phyloP scores from a whole-genome alignment of 2,797 vertebrate genomes.

The Kryptopterus vitreolus region DNA sequence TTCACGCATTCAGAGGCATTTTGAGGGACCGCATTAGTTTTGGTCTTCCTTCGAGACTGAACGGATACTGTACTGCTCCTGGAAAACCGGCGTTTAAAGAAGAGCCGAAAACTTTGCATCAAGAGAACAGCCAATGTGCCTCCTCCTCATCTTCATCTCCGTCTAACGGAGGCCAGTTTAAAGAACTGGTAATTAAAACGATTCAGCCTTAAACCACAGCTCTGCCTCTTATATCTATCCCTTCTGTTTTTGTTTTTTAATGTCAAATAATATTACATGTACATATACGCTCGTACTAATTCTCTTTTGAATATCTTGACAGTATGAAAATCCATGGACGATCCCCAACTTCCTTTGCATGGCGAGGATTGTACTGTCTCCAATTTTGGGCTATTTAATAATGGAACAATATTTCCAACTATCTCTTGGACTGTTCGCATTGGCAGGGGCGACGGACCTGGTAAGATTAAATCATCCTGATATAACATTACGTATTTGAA shows the following conservation, averaged over 20 bases:
- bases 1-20: background rate
- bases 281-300: background rate
- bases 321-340: conserved; percentile 99
- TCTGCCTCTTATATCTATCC: background rate
- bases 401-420: conserved; percentile 87
- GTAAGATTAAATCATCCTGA: conserved; percentile 67
- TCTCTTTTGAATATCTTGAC: conserved; percentile 29
- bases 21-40: background rate
- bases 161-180: conserved; percentile 71
- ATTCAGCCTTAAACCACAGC: background rate
- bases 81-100: conserved; percentile 19
- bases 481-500: background rate
- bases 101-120: background rate
- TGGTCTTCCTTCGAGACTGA: background rate
- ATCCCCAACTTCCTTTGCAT: conserved; percentile 93
- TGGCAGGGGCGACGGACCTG: conserved; percentile 93
- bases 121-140: conserved; percentile 1
- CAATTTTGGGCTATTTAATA: conserved; percentile 88
- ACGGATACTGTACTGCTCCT: conserved; percentile 41
- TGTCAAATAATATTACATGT: background rate
- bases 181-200: conserved; percentile 72
- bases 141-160: conserved; percentile 34
- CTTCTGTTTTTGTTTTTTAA: background rate
- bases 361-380: conserved; percentile 88
- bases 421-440: conserved; percentile 86